A percentile compares a stretch with the other conserved stretches of the same genome.
These are phyloP conservation scores for Corythornis cristatus DNA, from an alignment of 2,113 vertebrate genomes.

Conservation along the genomic window DNA sequence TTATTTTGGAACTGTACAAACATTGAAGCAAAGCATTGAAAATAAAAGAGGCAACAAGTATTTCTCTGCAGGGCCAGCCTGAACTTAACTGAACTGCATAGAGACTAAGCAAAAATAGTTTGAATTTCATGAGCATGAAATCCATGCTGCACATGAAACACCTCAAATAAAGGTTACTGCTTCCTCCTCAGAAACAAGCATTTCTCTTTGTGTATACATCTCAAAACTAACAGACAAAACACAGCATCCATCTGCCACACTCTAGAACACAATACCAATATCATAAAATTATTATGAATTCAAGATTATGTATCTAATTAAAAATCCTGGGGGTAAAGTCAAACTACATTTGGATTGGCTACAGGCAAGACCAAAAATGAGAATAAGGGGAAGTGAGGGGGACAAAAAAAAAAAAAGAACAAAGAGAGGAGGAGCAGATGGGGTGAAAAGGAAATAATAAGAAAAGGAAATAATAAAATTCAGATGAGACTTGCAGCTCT, in stretches of 20 bases:
- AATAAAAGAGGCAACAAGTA: neutral
- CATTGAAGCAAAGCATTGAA: neutral
- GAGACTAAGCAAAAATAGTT: neutral
- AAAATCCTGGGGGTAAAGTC: neutral
- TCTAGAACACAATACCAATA: neutral
- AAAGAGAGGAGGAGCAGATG: neutral
- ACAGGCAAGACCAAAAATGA: neutral
- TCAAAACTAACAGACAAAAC: neutral
- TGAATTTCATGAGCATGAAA: neutral
- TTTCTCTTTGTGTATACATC: neutral
- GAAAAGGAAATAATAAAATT: constrained; percentile 19
- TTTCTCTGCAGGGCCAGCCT: neutral
- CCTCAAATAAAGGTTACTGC: neutral
- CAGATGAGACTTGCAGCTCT: constrained; percentile 3
- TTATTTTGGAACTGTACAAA: neutral
- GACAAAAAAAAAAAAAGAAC: neutral
- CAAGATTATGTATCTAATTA: neutral
- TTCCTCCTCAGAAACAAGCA: neutral
- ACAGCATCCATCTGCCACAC: neutral
- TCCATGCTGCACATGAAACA: neutral
- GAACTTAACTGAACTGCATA: neutral
- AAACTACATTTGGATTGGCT: neutral
- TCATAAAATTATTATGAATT: neutral
- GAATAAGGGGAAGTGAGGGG: neutral
- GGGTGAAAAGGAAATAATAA: constrained; percentile 11